A percentile compares a stretch with the other conserved stretches of the same genome.
Evolutionary conservation across 37 sponge, comb jelly and placozoan genomes (phyloP).

Genomic region (Haliclona indistincta): DNA sequence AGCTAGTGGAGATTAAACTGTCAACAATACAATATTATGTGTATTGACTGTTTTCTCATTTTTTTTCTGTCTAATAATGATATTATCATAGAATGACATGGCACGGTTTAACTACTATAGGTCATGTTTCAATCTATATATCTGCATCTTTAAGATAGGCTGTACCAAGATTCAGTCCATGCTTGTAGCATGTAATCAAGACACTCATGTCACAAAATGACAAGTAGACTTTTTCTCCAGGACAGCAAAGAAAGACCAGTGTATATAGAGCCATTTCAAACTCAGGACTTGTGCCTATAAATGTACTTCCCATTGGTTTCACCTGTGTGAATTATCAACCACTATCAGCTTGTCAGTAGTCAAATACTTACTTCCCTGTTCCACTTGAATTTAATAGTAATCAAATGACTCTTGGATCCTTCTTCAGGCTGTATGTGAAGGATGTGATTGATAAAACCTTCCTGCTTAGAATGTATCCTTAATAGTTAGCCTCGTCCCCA

Average conservation of each 20-base stretch:
- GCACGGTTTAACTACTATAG: no score
- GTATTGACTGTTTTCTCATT: no score
- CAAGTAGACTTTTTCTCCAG: slow-evolving; percentile 45
- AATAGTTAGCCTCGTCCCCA: no score
- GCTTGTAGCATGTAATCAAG: slow-evolving; percentile 60
- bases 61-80: no score
- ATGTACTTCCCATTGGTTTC: slow-evolving; percentile 81
- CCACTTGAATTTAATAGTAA: slow-evolving; percentile 81
- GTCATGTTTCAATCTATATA: no score
- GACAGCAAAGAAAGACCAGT: slow-evolving; percentile 68
- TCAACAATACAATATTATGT: no score
- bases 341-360: no score
- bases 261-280: slow-evolving; percentile 96
- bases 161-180: slow-evolving; percentile 73
- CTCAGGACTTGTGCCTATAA: slow-evolving; percentile 92
- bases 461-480: slow-evolving; percentile 71
- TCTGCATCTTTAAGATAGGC: slow-evolving; percentile 54
- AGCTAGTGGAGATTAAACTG: no score
- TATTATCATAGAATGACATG: no score
- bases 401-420: slow-evolving; percentile 40
- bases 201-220: slow-evolving; percentile 62
- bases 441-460: slow-evolving; percentile 54
- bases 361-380: slow-evolving; percentile 66
- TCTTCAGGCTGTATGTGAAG: slow-evolving; percentile 27
- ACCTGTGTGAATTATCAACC: no score